These are phyloP conservation scores for Tenthredo scrophulariae DNA, from an alignment of 2,888 invertebrate genomes.

Conservation along the genomic window DNA sequence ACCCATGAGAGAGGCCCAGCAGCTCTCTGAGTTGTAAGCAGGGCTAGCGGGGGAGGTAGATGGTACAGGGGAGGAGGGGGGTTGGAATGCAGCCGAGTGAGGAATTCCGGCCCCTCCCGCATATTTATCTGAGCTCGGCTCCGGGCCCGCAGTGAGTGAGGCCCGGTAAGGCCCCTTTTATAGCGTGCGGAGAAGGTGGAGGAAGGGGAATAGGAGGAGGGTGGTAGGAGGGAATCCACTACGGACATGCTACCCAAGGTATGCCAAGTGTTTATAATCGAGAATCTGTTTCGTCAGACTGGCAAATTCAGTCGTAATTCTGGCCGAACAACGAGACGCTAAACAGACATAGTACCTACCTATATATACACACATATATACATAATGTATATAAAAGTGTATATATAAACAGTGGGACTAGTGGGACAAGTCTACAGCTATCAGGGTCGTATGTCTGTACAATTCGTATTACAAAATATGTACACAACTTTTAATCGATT, in stretches of 20 bases:
- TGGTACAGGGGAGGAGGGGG: constrained; percentile 69
- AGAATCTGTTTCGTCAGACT: constrained; percentile 55
- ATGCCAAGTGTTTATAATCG: constrained; percentile 68
- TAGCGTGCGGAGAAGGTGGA: constrained; percentile 65
- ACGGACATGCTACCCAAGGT: constrained; percentile 79
- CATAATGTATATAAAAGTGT: neutral
- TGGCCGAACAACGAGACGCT: constrained; percentile 43
- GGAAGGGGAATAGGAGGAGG: constrained; percentile 62
- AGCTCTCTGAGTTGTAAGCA: constrained; percentile 55
- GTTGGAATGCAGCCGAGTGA: constrained; percentile 78
- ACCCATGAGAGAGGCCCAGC: constrained; percentile 37
- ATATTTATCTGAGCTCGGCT: constrained; percentile 76
- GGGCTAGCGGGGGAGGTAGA: constrained; percentile 40
- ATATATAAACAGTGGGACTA: neutral
- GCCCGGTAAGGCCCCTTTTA: constrained; percentile 63
- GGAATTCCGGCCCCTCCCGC: constrained; percentile 78
- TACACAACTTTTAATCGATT: neutral
- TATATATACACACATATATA: neutral
- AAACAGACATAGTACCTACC: constrained; percentile 26
- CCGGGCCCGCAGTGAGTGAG: constrained; percentile 68
- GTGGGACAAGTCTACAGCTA: constrained; percentile 16
- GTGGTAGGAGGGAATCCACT: constrained; percentile 80
- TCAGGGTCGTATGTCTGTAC: constrained; percentile 8
- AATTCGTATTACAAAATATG: constrained; percentile 10
- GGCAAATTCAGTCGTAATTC: constrained; percentile 49